phyloP scores from a whole-genome alignment of 2,888 invertebrate genomes.

The Lordiphosa andalusiaca region DNA sequence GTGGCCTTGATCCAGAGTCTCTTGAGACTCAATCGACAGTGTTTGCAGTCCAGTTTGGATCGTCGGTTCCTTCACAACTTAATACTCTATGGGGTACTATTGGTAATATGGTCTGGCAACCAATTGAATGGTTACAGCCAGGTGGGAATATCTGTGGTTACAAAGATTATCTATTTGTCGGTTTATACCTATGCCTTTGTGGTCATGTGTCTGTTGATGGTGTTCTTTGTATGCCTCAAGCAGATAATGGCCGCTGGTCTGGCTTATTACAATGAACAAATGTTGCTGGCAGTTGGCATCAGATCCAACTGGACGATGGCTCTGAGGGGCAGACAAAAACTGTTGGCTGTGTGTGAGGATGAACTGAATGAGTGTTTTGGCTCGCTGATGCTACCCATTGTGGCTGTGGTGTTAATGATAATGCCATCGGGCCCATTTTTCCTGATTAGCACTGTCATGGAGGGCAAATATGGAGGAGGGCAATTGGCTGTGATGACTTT shows the following conservation, averaged over 20 bases:
- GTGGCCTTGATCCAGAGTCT: conserved; percentile 33
- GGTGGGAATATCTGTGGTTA: background rate
- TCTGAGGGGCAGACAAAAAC: conserved; percentile 22
- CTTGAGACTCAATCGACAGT: conserved; percentile 30
- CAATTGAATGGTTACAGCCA: conserved; percentile 29
- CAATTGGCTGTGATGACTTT: background rate
- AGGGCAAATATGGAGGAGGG: conserved; percentile 23
- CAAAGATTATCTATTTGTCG: conserved; percentile 17
- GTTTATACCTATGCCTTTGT: conserved; percentile 41
- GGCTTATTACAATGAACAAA: conserved; percentile 25
- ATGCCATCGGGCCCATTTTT: conserved; percentile 43
- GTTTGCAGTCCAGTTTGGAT: conserved; percentile 9
- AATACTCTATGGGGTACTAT: conserved; percentile 29
- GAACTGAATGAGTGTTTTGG: conserved; percentile 48
- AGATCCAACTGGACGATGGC: background rate
- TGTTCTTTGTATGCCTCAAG: conserved; percentile 49
- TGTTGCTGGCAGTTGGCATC: conserved; percentile 1
- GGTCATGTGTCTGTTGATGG: conserved; percentile 35
- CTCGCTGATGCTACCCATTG: conserved; percentile 45
- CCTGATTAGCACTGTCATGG: conserved; percentile 47
- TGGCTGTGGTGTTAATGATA: conserved; percentile 32
- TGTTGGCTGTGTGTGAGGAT: conserved; percentile 18
- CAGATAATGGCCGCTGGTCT: conserved; percentile 39
- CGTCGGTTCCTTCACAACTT: conserved; percentile 31
- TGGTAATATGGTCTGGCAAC: conserved; percentile 25